Percentiles rank a stretch among this genome's conserved stretches.
Evolutionary conservation across 2,113 vertebrate species (phyloP).

Genomic region (Fregata magnificens): DNA sequence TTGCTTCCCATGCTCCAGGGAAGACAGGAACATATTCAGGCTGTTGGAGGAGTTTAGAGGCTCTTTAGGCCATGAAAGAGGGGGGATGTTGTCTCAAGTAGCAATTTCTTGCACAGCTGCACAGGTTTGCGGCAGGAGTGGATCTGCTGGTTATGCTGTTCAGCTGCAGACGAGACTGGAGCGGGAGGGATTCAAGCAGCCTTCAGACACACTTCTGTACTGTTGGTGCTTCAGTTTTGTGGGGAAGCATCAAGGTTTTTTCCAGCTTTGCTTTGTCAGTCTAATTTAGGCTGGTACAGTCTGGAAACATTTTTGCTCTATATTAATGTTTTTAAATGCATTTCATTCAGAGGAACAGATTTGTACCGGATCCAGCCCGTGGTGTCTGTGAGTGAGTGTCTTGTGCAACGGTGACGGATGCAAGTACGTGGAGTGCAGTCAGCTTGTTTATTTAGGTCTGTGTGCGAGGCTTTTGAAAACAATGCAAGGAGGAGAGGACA

Average conservation of each 20-base stretch:
- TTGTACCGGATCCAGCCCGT: rapidly evolving
- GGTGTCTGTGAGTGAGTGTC: not conserved
- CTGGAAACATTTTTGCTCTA: not conserved
- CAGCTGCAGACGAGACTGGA: too few species aligned
- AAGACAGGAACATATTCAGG: not conserved
- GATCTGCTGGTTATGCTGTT: not conserved
- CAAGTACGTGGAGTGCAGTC: rapidly evolving
- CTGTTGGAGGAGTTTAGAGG: not conserved
- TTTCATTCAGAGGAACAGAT: not conserved
- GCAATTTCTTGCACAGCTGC: not conserved
- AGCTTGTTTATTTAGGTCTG: not conserved
- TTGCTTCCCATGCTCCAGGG: not conserved
- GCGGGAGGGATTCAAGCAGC: not conserved
- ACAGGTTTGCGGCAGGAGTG: not conserved
- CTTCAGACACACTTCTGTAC: rapidly evolving
- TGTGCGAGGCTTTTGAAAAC: not conserved
- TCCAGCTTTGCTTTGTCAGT: not conserved
- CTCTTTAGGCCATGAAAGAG: not conserved
- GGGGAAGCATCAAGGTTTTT: not conserved
- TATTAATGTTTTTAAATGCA: not conserved
- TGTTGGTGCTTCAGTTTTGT: not conserved
- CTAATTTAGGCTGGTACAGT: not conserved
- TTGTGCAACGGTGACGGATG: rapidly evolving
- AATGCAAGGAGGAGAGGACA: not conserved
- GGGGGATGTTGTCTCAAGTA: too few species aligned